Evolutionary conservation across 2,888 invertebrate species (phyloP), one percentile per base, ranked within the genome.

Genomic region (Archaeoteleia sp.): DNA sequence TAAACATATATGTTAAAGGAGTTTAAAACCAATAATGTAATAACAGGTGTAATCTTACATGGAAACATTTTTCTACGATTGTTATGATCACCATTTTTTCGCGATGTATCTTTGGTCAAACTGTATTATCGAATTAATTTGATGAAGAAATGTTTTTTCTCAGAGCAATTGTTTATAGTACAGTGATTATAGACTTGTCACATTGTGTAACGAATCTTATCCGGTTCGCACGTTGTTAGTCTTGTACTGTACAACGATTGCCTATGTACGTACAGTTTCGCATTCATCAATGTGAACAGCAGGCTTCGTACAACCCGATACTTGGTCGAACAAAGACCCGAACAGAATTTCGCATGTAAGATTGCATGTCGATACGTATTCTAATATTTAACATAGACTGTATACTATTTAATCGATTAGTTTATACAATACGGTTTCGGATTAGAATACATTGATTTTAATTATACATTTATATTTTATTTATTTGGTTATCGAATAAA

Each of bases 181-280:
- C 3, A 10, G 12, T 49, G 42, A 57, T 51, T 37, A 45, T 51
- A 57, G 48, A 45, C 37, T 15, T 57, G 51, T 65, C 63, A 57
- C 55, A 65, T 57, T 51, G 42, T 65, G 57, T 65, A 57, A 65
- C 54, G 55, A 49, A 63, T 55, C 55, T 55, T 54, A 63, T 63
- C 63, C 63, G 48, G 55, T 34, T 54, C 12, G 35, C 42, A 49
- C 54, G 54, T 55, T 62, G 54, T 62, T 49, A 29, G 35, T 35
- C 48, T 32, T 35, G 48, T 55, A 29, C 37, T 34, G 23, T 43
- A 43, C 35, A 51, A 27, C 43, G 35, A 55, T 42, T 54, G 45
- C 45, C 35, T 61, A 39, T 46, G 42, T 46, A 46, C 35, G 15
- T 48, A 27, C 48, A 54, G 53, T 62, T 40, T 29, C 43, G 29